Percentiles rank a stretch among this genome's conserved stretches.
These are phyloP conservation scores for Piprites chloris DNA, from an alignment of 2,113 vertebrate genomes.

Conservation along the genomic window DNA sequence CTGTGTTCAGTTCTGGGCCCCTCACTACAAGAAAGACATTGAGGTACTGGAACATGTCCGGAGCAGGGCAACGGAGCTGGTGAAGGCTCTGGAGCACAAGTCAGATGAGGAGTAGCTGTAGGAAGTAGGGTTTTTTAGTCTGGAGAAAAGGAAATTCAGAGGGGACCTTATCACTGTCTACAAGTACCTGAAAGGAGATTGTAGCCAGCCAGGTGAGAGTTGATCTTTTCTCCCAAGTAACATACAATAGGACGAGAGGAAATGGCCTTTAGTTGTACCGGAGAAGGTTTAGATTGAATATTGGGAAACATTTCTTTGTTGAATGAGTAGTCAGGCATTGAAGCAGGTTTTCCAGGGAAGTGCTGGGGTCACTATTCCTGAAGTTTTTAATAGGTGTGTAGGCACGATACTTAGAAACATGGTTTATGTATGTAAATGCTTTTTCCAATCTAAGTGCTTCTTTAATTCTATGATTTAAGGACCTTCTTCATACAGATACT, in stretches of 20 bases:
- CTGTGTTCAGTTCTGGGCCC: neutral
- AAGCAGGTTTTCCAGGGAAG: neutral
- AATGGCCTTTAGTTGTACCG: neutral
- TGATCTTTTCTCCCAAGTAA: neutral
- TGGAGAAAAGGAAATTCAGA: neutral
- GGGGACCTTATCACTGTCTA: no score
- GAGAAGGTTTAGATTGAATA: neutral
- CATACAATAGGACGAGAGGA: neutral
- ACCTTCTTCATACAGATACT: neutral
- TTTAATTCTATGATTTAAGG: neutral
- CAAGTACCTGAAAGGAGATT: neutral
- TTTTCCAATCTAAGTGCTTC: neutral
- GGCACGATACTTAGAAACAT: no score
- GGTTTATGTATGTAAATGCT: neutral
- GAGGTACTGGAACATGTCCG: neutral
- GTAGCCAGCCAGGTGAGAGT: no score
- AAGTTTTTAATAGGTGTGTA: neutral
- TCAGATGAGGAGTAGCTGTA: rapidly evolving
- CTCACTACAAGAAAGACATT: no score
- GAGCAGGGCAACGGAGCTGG: rapidly evolving
- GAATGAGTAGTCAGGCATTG: neutral
- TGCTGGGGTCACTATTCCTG: neutral
- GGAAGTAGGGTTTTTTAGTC: neutral
- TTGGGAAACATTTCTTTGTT: neutral
- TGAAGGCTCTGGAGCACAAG: neutral